A percentile compares a stretch with the other conserved stretches of the same genome.
phyloP scores from a whole-genome alignment of 2,797 vertebrate genomes.

The Sternotherus odoratus region DNA sequence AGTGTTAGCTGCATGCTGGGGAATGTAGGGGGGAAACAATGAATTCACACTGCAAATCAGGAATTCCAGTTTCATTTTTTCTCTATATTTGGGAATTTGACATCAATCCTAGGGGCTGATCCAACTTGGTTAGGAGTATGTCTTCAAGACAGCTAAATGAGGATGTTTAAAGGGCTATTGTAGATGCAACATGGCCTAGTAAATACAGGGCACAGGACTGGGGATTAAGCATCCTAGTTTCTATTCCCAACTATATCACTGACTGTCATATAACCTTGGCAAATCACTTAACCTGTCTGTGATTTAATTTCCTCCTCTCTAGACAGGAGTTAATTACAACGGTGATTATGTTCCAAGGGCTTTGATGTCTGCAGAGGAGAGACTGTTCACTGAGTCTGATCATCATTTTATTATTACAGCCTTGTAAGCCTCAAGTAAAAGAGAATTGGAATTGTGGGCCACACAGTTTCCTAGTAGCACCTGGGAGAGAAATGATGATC shows the following conservation, averaged over 20 bases:
- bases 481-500: background rate
- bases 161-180: background rate
- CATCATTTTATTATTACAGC: background rate
- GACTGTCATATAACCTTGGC: background rate
- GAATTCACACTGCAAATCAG: background rate
- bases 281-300: background rate
- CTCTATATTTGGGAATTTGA: background rate
- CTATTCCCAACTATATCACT: background rate
- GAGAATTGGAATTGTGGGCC: background rate
- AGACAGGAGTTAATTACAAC: background rate
- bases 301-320: background rate
- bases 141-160: background rate
- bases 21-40: background rate
- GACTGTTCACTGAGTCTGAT: background rate
- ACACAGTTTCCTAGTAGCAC: background rate
- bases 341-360: background rate
- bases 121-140: background rate
- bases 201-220: background rate
- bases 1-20: background rate
- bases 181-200: background rate
- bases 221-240: background rate
- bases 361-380: background rate
- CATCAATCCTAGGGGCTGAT: background rate
- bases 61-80: background rate
- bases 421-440: background rate